Evolutionary conservation across 2,888 invertebrate species (phyloP).

Genomic region (Ectobius pallidus): DNA sequence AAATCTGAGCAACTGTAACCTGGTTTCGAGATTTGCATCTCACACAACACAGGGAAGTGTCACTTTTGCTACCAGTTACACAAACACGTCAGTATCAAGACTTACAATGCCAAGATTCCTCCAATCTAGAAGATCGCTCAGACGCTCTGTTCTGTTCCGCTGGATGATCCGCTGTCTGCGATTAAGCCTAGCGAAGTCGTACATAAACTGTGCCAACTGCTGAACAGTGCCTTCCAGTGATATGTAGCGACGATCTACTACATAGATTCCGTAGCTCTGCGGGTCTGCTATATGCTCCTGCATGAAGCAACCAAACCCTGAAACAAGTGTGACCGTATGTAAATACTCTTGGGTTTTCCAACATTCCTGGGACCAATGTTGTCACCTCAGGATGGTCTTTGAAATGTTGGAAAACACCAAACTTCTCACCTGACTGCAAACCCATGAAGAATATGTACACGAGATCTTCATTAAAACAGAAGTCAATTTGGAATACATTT

Average conservation of each 20-base stretch:
- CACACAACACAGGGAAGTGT: too few relatives aligned
- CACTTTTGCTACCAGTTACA: too few relatives aligned
- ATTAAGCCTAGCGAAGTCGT: conserved; percentile 87
- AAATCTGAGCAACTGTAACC: too few relatives aligned
- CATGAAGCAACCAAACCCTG: conserved; percentile 98
- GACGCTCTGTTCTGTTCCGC: conserved; percentile 94
- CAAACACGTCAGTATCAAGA: too few relatives aligned
- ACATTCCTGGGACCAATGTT: too few relatives aligned
- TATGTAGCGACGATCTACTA: conserved; percentile 92
- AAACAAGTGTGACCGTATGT: conserved; percentile 34
- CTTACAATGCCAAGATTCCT: conserved; percentile 94
- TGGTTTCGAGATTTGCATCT: too few relatives aligned
- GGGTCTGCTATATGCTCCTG: conserved; percentile 97
- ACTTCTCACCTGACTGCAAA: too few relatives aligned
- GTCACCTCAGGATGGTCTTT: too few relatives aligned
- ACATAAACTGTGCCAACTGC: conserved; percentile 91
- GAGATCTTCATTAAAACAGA: too few relatives aligned
- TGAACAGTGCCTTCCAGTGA: conserved; percentile 89
- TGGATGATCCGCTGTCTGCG: conserved; percentile 97
- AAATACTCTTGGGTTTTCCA: neutral
- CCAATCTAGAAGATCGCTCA: conserved; percentile 98
- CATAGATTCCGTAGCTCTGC: conserved; percentile 97
- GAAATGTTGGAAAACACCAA: too few relatives aligned
- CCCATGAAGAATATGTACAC: too few relatives aligned
- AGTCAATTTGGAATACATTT: too few relatives aligned